These are phyloP conservation scores for Todus mexicanus DNA, from an alignment of 2,797 vertebrate genomes.

Conservation along the genomic window DNA sequence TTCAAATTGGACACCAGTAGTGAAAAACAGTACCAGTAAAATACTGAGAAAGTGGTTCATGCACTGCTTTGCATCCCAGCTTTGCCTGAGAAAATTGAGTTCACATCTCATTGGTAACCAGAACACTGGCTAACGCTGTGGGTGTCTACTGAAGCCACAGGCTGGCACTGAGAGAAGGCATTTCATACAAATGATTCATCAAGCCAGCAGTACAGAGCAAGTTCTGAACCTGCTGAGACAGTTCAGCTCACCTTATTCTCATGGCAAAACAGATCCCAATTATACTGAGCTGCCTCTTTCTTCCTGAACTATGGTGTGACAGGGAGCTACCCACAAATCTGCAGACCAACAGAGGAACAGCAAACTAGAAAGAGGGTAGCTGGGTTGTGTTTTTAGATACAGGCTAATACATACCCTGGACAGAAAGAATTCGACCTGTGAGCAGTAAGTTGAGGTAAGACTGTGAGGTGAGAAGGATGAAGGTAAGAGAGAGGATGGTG, in stretches of 20 bases:
- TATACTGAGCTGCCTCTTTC: not conserved
- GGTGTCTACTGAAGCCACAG: not conserved
- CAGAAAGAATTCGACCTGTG: not conserved
- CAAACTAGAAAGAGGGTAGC: not conserved
- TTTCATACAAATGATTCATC: not conserved
- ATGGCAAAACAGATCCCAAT: not conserved
- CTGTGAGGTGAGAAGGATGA: not conserved
- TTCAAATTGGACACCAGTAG: not conserved
- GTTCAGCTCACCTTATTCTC: not conserved
- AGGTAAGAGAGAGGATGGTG: not conserved
- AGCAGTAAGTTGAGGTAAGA: not conserved
- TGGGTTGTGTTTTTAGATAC: not conserved
- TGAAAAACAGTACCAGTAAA: not conserved
- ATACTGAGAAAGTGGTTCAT: not conserved
- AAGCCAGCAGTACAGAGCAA: not conserved
- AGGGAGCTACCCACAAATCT: not conserved
- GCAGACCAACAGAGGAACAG: not conserved
- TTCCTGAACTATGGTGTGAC: rapidly evolving
- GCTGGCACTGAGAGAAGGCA: not conserved
- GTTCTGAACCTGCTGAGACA: not conserved
- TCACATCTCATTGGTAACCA: not conserved
- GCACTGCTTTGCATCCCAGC: not conserved
- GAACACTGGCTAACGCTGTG: not conserved
- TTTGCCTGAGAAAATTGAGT: not conserved
- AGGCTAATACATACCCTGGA: not conserved